These are phyloP conservation scores for Palythoa grandis DNA, from an alignment of 92 coral and sea anemone species.

Conservation along the genomic window DNA sequence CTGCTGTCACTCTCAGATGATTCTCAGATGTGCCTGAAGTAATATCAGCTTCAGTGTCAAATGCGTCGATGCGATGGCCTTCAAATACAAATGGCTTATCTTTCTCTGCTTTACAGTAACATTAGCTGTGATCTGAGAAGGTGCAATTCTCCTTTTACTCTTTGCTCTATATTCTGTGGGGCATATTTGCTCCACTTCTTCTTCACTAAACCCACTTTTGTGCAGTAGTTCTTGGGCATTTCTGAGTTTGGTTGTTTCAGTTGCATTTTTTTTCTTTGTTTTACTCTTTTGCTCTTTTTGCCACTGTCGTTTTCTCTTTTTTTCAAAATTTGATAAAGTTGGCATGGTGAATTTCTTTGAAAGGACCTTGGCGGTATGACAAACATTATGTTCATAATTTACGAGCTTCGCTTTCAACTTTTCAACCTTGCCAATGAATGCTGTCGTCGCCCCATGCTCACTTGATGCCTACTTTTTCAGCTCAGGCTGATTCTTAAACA, in stretches of 20 bases:
- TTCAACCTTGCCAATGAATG: conserved; percentile 32
- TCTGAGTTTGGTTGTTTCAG: conserved; percentile 5
- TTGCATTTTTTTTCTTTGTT: conserved; percentile 27
- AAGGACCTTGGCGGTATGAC: conserved; percentile 38
- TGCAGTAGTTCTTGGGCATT: not conserved
- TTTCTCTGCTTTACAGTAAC: too few relatives aligned
- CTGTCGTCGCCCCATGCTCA: conserved; percentile 38
- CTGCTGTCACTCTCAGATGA: conserved; percentile 39
- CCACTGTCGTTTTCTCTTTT: conserved; percentile 29
- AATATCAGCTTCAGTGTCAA: conserved; percentile 11
- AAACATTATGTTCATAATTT: conserved; percentile 27
- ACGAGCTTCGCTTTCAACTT: conserved; percentile 30
- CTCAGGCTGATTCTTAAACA: conserved; percentile 36
- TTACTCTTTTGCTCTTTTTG: conserved; percentile 16
- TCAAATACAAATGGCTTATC: conserved; percentile 12
- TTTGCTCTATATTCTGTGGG: conserved; percentile 28
- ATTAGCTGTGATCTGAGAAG: conserved; percentile 19
- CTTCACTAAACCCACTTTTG: conserved; percentile 31
- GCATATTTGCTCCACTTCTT: conserved; percentile 15
- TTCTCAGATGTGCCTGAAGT: conserved; percentile 14
- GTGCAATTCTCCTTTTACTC: conserved; percentile 34
- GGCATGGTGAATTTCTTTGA: conserved; percentile 27
- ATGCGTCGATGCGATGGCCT: not conserved
- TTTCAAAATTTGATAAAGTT: conserved; percentile 26
- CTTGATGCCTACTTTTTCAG: conserved; percentile 43